Percentiles rank a stretch among this genome's conserved stretches.
Evolutionary conservation across 2,888 invertebrate genomes (phyloP).

Genomic region (Cybosia mesomella): DNA sequence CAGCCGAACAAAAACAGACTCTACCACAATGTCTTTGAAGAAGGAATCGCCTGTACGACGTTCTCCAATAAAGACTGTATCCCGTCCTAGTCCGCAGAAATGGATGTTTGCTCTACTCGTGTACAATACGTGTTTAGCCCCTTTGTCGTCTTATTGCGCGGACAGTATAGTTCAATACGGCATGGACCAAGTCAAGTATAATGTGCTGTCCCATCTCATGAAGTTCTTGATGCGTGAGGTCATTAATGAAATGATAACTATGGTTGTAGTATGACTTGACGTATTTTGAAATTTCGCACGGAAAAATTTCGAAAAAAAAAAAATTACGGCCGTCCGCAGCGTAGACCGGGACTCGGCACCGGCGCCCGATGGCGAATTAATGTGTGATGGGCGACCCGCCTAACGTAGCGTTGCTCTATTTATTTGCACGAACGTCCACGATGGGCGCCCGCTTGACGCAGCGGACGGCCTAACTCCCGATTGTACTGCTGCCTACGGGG

Average conservation of each 20-base stretch:
- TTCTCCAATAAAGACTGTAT: conserved; percentile 38
- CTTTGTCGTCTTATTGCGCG: conserved; percentile 79
- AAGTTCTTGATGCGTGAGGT: conserved; percentile 77
- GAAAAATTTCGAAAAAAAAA: too few relatives aligned
- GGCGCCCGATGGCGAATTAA: too few relatives aligned
- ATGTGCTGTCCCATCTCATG: conserved; percentile 68
- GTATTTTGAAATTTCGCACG: conserved; percentile 16
- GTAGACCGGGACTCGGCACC: too few relatives aligned
- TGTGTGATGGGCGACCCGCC: too few relatives aligned
- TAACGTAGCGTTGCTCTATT: too few relatives aligned
- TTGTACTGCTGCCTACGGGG: too few relatives aligned
- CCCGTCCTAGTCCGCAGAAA: conserved; percentile 60
- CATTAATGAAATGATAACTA: conserved; percentile 33
- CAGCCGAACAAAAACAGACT: conserved; percentile 18
- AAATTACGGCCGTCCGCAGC: too few relatives aligned
- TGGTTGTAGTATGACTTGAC: conserved; percentile 2
- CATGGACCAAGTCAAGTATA: conserved; percentile 79
- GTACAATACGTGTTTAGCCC: conserved; percentile 79
- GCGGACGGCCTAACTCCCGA: too few relatives aligned
- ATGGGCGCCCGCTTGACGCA: too few relatives aligned
- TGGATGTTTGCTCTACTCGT: conserved; percentile 80
- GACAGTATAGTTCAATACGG: conserved; percentile 77
- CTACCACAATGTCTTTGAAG: conserved; percentile 10
- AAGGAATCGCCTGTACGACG: conserved; percentile 15
- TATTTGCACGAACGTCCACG: too few relatives aligned